phyloP scores from a whole-genome alignment of 2,113 vertebrate species.

The Mesocricetus auratus region DNA sequence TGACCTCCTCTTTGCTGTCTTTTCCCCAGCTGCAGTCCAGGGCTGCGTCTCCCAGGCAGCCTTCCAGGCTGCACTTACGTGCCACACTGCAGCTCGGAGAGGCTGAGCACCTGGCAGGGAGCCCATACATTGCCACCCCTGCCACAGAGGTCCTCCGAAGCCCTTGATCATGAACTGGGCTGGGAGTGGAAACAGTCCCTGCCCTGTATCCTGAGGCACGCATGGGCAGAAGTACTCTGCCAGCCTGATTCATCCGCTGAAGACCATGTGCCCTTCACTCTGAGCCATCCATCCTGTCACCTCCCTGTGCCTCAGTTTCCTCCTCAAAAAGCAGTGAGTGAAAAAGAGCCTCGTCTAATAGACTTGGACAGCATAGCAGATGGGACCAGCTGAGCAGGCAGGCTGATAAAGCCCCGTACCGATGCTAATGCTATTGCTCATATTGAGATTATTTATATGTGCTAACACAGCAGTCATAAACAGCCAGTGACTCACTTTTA shows the following conservation, averaged over 20 bases:
- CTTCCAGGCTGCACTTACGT: background rate
- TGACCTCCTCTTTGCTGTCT: constrained; percentile 44
- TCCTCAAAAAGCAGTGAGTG: background rate
- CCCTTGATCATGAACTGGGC: background rate
- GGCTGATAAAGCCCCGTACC: background rate
- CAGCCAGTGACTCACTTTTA: constrained; percentile 58
- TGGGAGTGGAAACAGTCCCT: background rate
- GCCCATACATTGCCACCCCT: background rate
- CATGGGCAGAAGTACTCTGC: background rate
- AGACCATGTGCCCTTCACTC: background rate
- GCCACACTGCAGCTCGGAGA: background rate
- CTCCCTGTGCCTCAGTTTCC: constrained; percentile 49
- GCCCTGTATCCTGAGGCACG: background rate
- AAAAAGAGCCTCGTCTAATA: background rate
- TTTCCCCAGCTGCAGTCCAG: background rate
- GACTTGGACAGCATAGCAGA: background rate
- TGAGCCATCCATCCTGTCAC: background rate
- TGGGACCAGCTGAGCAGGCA: background rate
- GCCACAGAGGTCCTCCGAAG: background rate
- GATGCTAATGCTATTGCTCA: background rate
- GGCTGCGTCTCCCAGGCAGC: background rate
- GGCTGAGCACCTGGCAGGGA: background rate
- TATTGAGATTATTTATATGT: constrained; percentile 53
- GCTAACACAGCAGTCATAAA: constrained; percentile 67
- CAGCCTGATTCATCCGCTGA: background rate